Base-by-base conservation (phyloP, 1,140 invertebrate genomes). In the Microplitis demolitor region DNA sequence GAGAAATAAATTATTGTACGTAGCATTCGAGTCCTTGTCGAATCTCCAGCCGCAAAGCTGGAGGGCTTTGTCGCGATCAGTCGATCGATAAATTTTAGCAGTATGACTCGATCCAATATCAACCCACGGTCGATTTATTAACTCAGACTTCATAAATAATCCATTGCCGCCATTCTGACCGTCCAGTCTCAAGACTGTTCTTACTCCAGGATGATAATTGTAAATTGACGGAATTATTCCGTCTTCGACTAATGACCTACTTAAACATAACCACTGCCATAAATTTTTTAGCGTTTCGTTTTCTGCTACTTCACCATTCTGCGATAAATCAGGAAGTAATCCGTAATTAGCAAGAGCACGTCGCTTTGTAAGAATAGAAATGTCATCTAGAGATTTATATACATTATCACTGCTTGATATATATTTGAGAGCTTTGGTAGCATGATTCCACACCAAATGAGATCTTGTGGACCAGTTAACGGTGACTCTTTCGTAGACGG, bases 21-120 rank as follows among this genome's bases (percentile, higher is more conserved):
- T 76, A 0, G 82, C 80, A 78, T 83, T 81, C 3, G 85, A 82
- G 53, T 93, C 91, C 80, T 89, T 90, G 76, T 95, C 92, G 80
- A 92, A 91, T 73, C 90, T 90, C 96, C 96, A 98, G 13, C 95
- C 95, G 88, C 96, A 97, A 60, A 98, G 86, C 79, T 93, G 91
- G 61, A 97, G 85, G 0, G 93, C 94, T 82, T 92, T 91, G 71
- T 93, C 91, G 71, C 96, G 88, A 78, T 95, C 93, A 69, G 91
- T 89, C 71, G 93, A 94, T 76, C 93, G 94, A 35, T 87, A 88
- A 34, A 86, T 85, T 75, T 87, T 88, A 45, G 84, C 84, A 0
- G 82, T 84, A 24, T 85, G 77, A 76, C 83, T 87, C 3, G 84
- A 86, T 51, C 85, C 84, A 76, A 87, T 87, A 69, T 87, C 86